A percentile compares a stretch with the other conserved stretches of the same genome.
Evolutionary conservation across 2,797 vertebrate species (phyloP).

Genomic region (Chaetophractus vellerosus): DNA sequence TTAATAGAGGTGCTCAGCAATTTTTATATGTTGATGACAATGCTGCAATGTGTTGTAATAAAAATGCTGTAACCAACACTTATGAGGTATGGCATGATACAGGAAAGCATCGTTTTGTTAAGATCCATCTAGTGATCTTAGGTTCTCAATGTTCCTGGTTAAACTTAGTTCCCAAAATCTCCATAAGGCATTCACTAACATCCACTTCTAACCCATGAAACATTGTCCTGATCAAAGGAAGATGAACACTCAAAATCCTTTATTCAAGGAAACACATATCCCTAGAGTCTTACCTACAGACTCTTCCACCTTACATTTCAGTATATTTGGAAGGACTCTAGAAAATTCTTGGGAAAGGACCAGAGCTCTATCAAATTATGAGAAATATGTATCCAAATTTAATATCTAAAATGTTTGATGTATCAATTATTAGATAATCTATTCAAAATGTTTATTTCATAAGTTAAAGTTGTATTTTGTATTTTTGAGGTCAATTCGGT

Average conservation of each 20-base stretch:
- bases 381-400: background rate
- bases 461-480: background rate
- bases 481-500: background rate
- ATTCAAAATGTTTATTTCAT: background rate
- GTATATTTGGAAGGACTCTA: background rate
- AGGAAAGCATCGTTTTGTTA: background rate
- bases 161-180: background rate
- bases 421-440: background rate
- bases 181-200: background rate
- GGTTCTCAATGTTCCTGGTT: background rate
- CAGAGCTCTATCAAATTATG: background rate
- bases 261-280: background rate
- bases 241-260: slow-evolving; percentile 35
- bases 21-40: background rate
- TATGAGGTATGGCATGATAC: background rate
- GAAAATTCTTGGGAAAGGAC: background rate
- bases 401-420: background rate
- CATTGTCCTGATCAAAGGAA: slow-evolving; percentile 32
- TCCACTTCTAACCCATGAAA: slow-evolving; percentile 35
- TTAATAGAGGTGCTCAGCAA: background rate
- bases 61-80: background rate
- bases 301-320: background rate
- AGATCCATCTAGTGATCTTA: background rate
- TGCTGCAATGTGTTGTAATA: background rate
- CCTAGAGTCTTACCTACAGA: background rate